phyloP scores from a whole-genome alignment of 2,113 vertebrate genomes.

The Xiphias gladius region DNA sequence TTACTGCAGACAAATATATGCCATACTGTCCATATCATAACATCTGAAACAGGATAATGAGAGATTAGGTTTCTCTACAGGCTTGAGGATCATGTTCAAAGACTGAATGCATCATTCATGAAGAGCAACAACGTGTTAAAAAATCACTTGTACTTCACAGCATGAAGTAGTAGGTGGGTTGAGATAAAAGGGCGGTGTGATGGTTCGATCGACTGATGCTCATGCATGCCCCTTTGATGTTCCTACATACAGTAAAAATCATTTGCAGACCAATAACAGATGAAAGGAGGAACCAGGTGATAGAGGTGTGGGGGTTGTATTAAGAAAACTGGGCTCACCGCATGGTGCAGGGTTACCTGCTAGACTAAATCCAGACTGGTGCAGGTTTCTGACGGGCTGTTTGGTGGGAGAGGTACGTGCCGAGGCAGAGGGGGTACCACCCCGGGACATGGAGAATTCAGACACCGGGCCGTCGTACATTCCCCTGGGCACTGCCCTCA shows the following conservation, averaged over 20 bases:
- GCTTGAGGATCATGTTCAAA: neutral
- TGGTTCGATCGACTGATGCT: neutral
- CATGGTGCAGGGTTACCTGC: conserved; percentile 85
- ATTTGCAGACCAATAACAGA: conserved; percentile 12
- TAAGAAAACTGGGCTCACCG: conserved; percentile 64
- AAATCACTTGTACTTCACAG: conserved; percentile 13
- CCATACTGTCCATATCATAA: conserved; percentile 15
- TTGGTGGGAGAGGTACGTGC: conserved; percentile 94
- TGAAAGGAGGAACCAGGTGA: conserved; percentile 5
- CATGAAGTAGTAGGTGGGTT: neutral
- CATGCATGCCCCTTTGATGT: conserved; percentile 24
- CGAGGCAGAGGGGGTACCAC: conserved; percentile 92
- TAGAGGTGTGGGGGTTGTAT: conserved; percentile 18
- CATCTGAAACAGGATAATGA: conserved; percentile 15
- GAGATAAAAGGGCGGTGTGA: neutral
- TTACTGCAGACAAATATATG: neutral
- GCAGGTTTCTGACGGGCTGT: conserved; percentile 94
- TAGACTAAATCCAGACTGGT: conserved; percentile 97
- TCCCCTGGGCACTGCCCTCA: conserved; percentile 94
- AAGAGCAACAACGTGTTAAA: conserved; percentile 12
- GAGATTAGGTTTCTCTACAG: conserved; percentile 19
- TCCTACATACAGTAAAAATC: neutral
- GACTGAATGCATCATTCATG: conserved; percentile 18
- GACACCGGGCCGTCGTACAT: conserved; percentile 98
- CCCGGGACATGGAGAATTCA: conserved; percentile 94